Percentiles rank a stretch among this genome's conserved stretches.
Evolutionary conservation across 2,113 vertebrate species (phyloP).

Genomic region (Crotalus viridis): DNA sequence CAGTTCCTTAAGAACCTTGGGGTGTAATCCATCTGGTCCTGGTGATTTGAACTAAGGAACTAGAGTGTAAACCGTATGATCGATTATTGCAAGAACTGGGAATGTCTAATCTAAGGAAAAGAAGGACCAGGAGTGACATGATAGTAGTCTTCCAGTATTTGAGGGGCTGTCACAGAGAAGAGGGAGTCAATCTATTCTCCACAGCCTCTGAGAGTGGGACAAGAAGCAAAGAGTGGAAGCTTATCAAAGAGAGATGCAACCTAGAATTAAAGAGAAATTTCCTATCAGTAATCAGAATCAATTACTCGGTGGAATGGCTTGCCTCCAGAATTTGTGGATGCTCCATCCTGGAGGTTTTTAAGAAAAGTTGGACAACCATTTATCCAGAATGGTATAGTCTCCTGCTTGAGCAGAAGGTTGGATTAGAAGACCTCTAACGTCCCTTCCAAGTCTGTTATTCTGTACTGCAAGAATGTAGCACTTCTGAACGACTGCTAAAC

Average conservation of each 20-base stretch:
- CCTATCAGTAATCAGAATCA: too few species aligned
- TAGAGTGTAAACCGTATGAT: not conserved
- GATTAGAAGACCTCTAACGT: not conserved
- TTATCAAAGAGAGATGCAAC: not conserved
- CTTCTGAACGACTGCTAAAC: not conserved
- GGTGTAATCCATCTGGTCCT: too few species aligned
- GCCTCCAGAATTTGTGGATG: too few species aligned
- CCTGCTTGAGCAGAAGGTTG: too few species aligned
- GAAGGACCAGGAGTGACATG: not conserved
- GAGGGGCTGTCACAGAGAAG: not conserved
- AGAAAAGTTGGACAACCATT: too few species aligned
- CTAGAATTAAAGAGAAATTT: too few species aligned
- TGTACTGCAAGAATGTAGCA: not conserved
- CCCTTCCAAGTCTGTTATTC: not conserved
- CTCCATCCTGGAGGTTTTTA: too few species aligned
- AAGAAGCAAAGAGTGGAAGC: not conserved
- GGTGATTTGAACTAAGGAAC: not conserved
- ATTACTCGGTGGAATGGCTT: too few species aligned
- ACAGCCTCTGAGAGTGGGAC: not conserved
- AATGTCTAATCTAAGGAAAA: not conserved
- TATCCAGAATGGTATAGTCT: too few species aligned
- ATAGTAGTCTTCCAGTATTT: not conserved
- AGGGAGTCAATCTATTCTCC: not conserved
- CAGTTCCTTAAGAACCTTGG: too few species aligned
- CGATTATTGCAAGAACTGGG: not conserved